Evolutionary conservation across 1,140 invertebrate species (phyloP), one percentile per base, ranked within the genome.

Genomic region (Maniola jurtina): DNA sequence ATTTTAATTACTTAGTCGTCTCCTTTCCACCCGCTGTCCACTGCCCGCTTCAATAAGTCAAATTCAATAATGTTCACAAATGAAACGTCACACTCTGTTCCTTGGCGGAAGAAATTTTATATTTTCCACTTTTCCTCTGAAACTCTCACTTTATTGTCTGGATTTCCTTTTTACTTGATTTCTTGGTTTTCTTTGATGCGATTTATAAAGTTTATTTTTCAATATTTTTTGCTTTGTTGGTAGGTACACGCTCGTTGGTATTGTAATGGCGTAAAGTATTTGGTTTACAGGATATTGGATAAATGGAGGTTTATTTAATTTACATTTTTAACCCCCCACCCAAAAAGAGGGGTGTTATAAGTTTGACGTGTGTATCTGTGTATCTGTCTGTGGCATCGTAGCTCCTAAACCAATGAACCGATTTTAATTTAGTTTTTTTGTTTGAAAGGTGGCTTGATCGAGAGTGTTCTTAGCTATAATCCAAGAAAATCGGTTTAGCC

Each of bases 21-120:
- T 65, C 42, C 34, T 57, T 14, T 11, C 34, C 2, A 11, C 33
- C 35, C 63, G 11, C 3, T 60, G 35, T 40, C 15, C 48, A 13
- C n/a, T 34, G 63, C 85, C 57, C 62, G 64, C 58, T 50, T 72
- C 80, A 79, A 83, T 83, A 83, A 81, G 74, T 83, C 77, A 80
- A 80, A 83, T 81, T 83, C 79, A 84, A 85, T 85, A 85, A 83
- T 75, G 68, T 72, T 71, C 66, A 72, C 82, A 81, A 84, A 84
- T 80, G 76, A 83, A 84, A 84, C 66, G 73, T 72, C 71, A 76
- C 67, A 72, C 72, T 77, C 58, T 42, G 61, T 73, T 70, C 64
- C 69, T 70, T 66, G 56, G 62, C 42, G 16, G 42, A 36, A 33
- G 34, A 55, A 55, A 55, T 55, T 55, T 55, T 55, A 55, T 55